Evolutionary conservation across 2,888 invertebrate genomes (phyloP), one percentile per base, ranked within the genome.

Genomic region (Agrypnus murinus): DNA sequence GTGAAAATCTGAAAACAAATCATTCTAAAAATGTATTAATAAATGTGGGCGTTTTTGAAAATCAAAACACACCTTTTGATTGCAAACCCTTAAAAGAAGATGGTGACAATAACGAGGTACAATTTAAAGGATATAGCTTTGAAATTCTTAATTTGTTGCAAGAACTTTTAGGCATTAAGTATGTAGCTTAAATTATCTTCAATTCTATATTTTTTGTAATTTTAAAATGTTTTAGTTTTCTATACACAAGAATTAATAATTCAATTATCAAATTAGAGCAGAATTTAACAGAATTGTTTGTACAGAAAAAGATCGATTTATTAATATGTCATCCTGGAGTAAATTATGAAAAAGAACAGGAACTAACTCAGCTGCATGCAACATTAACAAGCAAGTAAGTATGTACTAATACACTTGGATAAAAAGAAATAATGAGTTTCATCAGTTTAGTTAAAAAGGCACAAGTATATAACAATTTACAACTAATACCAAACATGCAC

Each of bases 311-410:
- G 8, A 45, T 70, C n/a, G 69, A 70, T 57, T 36, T 70, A 38
- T 14, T 70, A 15, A 34, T 46, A 2, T 70, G 69, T 36, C 69
- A 65, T 38, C 65, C 69, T n/a, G 43, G 38, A 43, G 14, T 55
- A 43, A 40, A 43, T 55, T 43, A 31, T 55, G 31, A 40, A 25
- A 36, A 25, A 6, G 55, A 55, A 14, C n/a, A 40, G 0, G 65
- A 43, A 32, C n/a, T 55, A 43, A 45, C 17, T 0, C 53, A 59
- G 14, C 60, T 70, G 10, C 46, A 53, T 53, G 32, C 59, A 4
- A 70, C 65, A 8, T 19, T 70, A 53, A 40, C 50, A 19, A 70
- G 50, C 48, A 25, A 70, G 68, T 68, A 63, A 59, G 46, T 38
- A 19, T 48, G 32, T 15, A n/a, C n/a, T n/a, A n/a, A n/a, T n/a